These are phyloP conservation scores for Propithecus coquereli DNA, from an alignment of 2,113 vertebrate genomes.

Conservation along the genomic window DNA sequence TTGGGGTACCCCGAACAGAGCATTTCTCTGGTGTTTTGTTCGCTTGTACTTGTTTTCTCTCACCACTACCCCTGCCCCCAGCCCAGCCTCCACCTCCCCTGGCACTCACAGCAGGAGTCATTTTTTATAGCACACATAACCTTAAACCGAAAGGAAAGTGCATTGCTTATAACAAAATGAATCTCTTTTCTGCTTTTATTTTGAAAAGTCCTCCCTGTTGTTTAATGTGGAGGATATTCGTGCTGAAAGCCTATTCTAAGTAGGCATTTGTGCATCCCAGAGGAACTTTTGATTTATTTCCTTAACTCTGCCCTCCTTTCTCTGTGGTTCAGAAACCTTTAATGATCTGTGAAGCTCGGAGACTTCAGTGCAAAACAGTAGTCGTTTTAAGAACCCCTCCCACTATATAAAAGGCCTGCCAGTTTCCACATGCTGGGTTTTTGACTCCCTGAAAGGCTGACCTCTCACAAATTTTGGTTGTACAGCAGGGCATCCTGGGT, in stretches of 20 bases:
- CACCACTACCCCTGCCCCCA: not conserved
- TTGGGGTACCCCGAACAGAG: not conserved
- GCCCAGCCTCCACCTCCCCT: not conserved
- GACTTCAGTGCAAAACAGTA: slow-evolving; percentile 70
- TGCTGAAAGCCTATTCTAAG: slow-evolving; percentile 75
- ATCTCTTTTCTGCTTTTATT: slow-evolving; percentile 69
- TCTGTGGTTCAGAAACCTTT: slow-evolving; percentile 77
- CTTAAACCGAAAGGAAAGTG: slow-evolving; percentile 76
- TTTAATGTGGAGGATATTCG: slow-evolving; percentile 78
- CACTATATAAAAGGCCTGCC: slow-evolving; percentile 66
- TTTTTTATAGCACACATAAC: slow-evolving; percentile 62
- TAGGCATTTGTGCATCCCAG: slow-evolving; percentile 78
- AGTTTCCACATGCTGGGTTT: slow-evolving; percentile 75
- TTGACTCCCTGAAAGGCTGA: slow-evolving; percentile 65
- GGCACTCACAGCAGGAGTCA: slow-evolving; percentile 67
- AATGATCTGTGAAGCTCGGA: slow-evolving; percentile 77
- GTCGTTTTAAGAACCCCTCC: slow-evolving; percentile 70
- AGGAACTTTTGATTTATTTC: slow-evolving; percentile 86
- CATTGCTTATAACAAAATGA: slow-evolving; percentile 77
- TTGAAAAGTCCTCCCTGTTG: slow-evolving; percentile 77
- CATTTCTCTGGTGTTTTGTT: not conserved
- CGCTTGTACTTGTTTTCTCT: not conserved
- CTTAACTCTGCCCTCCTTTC: slow-evolving; percentile 78
- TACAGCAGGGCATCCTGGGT: slow-evolving; percentile 57
- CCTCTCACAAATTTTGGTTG: slow-evolving; percentile 68